Base-by-base conservation (phyloP, 2,888 invertebrate genomes). In the Crocallis elinguaria region DNA sequence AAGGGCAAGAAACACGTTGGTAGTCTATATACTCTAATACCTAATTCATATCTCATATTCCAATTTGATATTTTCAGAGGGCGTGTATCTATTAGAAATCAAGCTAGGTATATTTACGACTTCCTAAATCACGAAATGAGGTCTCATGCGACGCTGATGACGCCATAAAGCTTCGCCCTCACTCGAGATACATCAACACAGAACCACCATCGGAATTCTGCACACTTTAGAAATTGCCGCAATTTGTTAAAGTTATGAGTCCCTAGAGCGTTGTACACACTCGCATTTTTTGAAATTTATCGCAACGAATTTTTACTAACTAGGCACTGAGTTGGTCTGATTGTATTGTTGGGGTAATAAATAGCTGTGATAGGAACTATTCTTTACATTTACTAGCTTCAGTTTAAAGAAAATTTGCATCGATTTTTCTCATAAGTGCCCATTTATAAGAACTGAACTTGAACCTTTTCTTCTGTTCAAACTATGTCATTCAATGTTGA, bases 211-310 rank as follows among this genome's bases (percentile, higher is more conserved):
- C 73, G 77, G 73, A 79, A 82, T 73, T 71, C 75, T 74, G 77
- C 75, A 80, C 75, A 77, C 77, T 80, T 83, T 80, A 81, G 76
- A 78, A 79, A 83, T 79, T 77, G 79, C 72, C 55, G 76, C 76
- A 75, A 81, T 84, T 83, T 82, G 81, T 84, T 83, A 78, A 75
- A 75, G 73, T 84, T 82, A 84, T 79, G 74, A 59, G 69, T 70
- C 82, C 79, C 82, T 36, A 23, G 76, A 64, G 83, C 57, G 72
- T 69, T 63, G 60, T 76, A 64, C 70, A 68, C 69, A 69, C 64
- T 73, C 72, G 66, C 73, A 73, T 75, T 74, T n/a, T 79, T 76
- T 63, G 51, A 69, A 76, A 75, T 75, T 74, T 75, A 73, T 72
- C 39, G 59, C 60, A 37, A 51, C 37, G 58, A 64, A 69, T 71